phyloP scores from a whole-genome alignment of 2,888 invertebrate genomes.

The Platypus cylindrus region DNA sequence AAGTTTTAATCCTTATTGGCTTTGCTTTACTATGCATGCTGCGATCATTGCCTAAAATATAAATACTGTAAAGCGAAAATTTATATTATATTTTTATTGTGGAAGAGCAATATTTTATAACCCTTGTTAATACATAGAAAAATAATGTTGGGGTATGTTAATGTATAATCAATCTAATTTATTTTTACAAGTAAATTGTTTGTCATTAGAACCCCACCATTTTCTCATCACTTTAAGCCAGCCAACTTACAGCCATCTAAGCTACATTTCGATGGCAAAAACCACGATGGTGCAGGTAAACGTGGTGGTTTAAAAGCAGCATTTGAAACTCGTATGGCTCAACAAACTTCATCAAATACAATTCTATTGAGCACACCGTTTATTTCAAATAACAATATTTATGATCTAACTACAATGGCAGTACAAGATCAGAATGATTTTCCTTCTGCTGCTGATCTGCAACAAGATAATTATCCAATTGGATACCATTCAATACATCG shows the following conservation, averaged over 20 bases:
- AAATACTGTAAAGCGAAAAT: no score
- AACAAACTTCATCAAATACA: no score
- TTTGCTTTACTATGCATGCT: no score
- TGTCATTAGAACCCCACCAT: no score
- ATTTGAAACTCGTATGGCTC: constrained; percentile 7
- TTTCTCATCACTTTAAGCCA: no score
- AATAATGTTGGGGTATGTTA: constrained; percentile 10
- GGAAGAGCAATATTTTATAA: background rate
- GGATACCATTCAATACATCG: constrained; percentile 17
- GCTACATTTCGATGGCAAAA: no score
- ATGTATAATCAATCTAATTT: background rate
- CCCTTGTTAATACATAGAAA: background rate
- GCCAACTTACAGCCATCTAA: constrained; percentile 5
- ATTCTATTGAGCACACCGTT: no score
- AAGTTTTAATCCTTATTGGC: no score
- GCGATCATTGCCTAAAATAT: no score
- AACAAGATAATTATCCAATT: constrained; percentile 4
- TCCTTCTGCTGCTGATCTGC: background rate
- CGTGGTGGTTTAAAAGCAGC: constrained; percentile 8
- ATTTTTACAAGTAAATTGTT: no score
- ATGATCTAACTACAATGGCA: constrained; percentile 1
- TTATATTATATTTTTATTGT: no score
- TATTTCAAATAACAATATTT: constrained; percentile 1
- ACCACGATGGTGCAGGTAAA: no score
- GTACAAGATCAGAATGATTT: constrained; percentile 1